Conservation (phyloP, 2,888 invertebrate genomes). For the Auanema sp. region DNA sequence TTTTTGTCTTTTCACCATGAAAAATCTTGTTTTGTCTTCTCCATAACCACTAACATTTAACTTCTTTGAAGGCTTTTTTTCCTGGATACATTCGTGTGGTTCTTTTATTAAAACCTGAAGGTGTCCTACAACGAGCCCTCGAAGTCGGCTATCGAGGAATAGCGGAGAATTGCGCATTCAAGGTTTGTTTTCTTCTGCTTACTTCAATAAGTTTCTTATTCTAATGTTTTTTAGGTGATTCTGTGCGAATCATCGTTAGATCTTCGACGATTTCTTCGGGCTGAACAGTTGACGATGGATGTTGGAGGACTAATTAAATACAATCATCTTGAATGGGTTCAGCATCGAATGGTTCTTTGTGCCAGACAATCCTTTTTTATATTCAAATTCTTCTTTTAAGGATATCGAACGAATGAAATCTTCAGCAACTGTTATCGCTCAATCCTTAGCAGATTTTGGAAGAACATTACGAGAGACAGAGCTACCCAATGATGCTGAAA, state of each 20-base stretch:
- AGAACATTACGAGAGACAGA: conserved; percentile 74
- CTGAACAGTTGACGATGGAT: conserved; percentile 78
- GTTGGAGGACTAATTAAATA: conserved; percentile 86
- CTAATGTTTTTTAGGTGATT: conserved; percentile 68
- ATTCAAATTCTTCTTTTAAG: conserved; percentile 69
- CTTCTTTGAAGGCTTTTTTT: conserved; percentile 54
- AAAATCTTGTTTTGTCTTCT: no score
- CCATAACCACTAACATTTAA: not conserved
- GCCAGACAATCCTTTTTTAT: not conserved
- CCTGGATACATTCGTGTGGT: conserved; percentile 54
- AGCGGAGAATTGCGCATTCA: conserved; percentile 55
- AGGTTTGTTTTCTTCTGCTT: conserved; percentile 42
- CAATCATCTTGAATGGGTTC: conserved; percentile 93
- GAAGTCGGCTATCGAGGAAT: conserved; percentile 77
- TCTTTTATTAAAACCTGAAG: conserved; percentile 75
- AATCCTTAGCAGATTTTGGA: conserved; percentile 83
- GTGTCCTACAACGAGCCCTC: conserved; percentile 91
- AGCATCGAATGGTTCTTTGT: conserved; percentile 81
- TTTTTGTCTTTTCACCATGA: not conserved
- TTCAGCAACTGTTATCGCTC: conserved; percentile 85
- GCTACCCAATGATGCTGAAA: conserved; percentile 86
- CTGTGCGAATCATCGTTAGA: conserved; percentile 84
- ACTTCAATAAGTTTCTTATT: not conserved
- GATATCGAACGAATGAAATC: conserved; percentile 91
- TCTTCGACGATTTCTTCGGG: conserved; percentile 81